Base-by-base conservation (phyloP, 2,888 invertebrate species). In the Tineola bisselliella region DNA sequence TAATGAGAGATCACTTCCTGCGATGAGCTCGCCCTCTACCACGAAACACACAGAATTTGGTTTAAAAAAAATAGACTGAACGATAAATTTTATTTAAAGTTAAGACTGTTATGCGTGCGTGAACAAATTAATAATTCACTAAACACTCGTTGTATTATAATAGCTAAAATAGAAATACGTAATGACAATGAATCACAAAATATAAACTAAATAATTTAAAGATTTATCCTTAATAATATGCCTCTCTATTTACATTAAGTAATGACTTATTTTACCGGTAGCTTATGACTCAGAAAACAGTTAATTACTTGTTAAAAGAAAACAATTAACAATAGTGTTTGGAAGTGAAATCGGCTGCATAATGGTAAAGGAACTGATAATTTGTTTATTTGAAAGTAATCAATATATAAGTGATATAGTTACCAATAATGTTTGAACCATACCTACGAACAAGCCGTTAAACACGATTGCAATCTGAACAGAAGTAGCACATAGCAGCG, bases 1-100 rank as follows among this genome's bases (percentile, higher is more conserved):
- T 81, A 83, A 81, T 81, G 84, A 84, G 83, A 82, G 81, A 84
- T 81, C 81, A 79, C 75, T 86, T 86, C 86, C 86, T 84, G 86
- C 78, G 79, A 66, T 65, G 72, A 66, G 68, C 72, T 70, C 67
- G 69, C 72, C 69, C 69, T 70, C 68, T 69, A 68, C 70, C 66
- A 69, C 65, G 69, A 67, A 65, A 66, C 66, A 33, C 33, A 33
- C 33, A 33, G 33, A 58, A 33, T 58, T 58, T 15, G 58, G 58
- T 58, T 33, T 33, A 58, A 58, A 33, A 33, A 31, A 17, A 58
- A 33, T 31, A 54, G 25, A 54, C 25, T 12, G 54, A 12, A 18
- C 54, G n/a, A 25, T 8, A 48, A n/a, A 48, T 48, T 17, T 54
- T 54, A n/a, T 54, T 25, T 54, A 54, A 54, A 54, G 17, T 12